Evolutionary conservation across 2,888 invertebrate species (phyloP).

Genomic region (Drosophila infuscata): DNA sequence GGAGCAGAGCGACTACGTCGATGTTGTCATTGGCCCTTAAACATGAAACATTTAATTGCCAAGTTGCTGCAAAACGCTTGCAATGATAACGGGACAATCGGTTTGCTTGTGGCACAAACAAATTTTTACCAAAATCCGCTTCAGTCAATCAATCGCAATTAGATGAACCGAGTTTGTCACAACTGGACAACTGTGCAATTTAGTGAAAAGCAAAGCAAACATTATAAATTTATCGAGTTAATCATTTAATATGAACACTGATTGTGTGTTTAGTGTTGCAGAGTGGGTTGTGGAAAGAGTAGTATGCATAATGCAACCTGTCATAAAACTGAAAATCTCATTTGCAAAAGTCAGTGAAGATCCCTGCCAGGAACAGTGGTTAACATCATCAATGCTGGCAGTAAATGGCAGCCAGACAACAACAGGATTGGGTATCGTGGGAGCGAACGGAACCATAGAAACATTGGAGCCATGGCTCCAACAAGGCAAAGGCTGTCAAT

Average conservation of each 20-base stretch:
- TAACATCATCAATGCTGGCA: conserved; percentile 38
- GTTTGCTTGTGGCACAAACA: conserved; percentile 32
- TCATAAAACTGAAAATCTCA: conserved; percentile 74
- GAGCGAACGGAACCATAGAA: conserved; percentile 20
- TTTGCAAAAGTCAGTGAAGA: conserved; percentile 56
- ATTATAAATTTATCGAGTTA: conserved; percentile 8
- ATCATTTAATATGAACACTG: conserved; percentile 9
- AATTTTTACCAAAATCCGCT: conserved; percentile 51
- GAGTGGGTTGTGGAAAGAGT: not conserved
- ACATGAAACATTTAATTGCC: conserved; percentile 69
- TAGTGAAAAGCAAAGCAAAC: conserved; percentile 1
- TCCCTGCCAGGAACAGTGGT: conserved; percentile 19
- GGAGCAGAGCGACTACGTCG: conserved; percentile 18
- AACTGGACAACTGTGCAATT: conserved; percentile 7
- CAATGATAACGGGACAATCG: conserved; percentile 13
- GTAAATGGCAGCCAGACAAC: conserved; percentile 31
- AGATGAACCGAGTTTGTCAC: conserved; percentile 20
- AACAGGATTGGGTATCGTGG: conserved; percentile 8
- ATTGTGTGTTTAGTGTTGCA: not conserved
- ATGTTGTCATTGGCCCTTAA: conserved; percentile 34
- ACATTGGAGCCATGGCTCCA: conserved; percentile 14
- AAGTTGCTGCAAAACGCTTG: conserved; percentile 44
- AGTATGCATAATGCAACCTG: conserved; percentile 48
- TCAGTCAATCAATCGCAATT: conserved; percentile 34
- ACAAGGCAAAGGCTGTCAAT: conserved; percentile 75